Evolutionary conservation across 2,113 vertebrate genomes (phyloP).

Genomic region (Mobula birostris): DNA sequence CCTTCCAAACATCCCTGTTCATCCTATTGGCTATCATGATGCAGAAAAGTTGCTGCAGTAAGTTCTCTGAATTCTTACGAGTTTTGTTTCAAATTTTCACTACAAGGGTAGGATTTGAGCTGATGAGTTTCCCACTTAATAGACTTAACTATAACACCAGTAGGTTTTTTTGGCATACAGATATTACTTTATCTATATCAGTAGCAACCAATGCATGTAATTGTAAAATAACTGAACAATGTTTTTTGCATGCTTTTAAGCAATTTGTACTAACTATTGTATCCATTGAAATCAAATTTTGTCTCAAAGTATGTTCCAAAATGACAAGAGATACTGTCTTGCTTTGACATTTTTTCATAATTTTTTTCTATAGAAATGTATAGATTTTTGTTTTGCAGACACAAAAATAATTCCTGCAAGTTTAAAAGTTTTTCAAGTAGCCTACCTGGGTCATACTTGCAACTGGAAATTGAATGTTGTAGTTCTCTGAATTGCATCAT

Average conservation of each 20-base stretch:
- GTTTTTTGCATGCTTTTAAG: background rate
- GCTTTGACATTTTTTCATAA: background rate
- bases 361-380: background rate
- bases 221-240: background rate
- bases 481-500: background rate
- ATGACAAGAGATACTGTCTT: background rate
- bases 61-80: background rate
- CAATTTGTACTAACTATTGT: background rate
- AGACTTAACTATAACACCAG: background rate
- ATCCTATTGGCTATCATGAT: slow-evolving; percentile 85
- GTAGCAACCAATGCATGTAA: background rate
- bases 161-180: background rate
- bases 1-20: slow-evolving; percentile 82
- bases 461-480: background rate
- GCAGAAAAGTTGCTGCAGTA: slow-evolving; percentile 76
- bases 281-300: background rate
- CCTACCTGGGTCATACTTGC: background rate
- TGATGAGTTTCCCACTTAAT: background rate
- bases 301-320: background rate
- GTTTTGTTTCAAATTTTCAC: background rate
- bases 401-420: background rate
- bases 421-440: background rate
- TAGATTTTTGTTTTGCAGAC: background rate
- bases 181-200: background rate
- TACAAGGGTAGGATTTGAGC: background rate